Conservation (phyloP, 2,888 invertebrate genomes). For the Cremastobaeus sp. region DNA sequence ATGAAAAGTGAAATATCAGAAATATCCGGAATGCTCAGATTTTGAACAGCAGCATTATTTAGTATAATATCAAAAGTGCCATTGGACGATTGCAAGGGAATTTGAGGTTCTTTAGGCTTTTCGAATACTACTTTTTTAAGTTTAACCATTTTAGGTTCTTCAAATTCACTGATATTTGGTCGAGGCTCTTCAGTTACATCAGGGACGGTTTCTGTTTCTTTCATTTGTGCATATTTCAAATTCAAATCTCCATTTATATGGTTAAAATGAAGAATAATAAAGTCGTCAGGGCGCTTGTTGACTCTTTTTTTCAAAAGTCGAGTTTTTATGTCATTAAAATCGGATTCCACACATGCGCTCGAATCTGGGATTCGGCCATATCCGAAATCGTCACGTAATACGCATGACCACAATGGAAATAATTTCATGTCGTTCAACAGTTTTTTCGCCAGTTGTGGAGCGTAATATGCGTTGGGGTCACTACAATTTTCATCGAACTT, state of each 20-base stretch:
- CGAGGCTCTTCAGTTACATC: too few relatives aligned
- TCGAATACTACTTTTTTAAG: too few relatives aligned
- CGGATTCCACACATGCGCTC: conserved; percentile 1
- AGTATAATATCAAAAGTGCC: too few relatives aligned
- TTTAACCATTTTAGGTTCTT: too few relatives aligned
- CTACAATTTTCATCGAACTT: neutral
- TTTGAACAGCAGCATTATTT: too few relatives aligned
- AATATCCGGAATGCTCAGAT: too few relatives aligned
- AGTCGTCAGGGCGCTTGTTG: conserved; percentile 1
- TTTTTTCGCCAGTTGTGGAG: neutral
- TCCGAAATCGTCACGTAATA: neutral
- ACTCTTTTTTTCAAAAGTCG: conserved; percentile 3
- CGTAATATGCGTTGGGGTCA: conserved; percentile 10
- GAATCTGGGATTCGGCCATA: conserved; percentile 3
- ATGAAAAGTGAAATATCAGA: too few relatives aligned
- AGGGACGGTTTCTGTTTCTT: neutral
- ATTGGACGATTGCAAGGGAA: too few relatives aligned
- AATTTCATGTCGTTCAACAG: neutral
- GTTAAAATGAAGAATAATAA: neutral
- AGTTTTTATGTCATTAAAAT: conserved; percentile 15
- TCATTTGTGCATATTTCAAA: neutral
- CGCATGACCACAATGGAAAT: conserved; percentile 5
- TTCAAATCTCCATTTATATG: conserved; percentile 1
- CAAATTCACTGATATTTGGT: too few relatives aligned
- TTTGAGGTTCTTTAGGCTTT: too few relatives aligned